These are phyloP conservation scores for Leptodirus hochenwartii DNA, from an alignment of 2,888 invertebrate genomes.

Conservation along the genomic window DNA sequence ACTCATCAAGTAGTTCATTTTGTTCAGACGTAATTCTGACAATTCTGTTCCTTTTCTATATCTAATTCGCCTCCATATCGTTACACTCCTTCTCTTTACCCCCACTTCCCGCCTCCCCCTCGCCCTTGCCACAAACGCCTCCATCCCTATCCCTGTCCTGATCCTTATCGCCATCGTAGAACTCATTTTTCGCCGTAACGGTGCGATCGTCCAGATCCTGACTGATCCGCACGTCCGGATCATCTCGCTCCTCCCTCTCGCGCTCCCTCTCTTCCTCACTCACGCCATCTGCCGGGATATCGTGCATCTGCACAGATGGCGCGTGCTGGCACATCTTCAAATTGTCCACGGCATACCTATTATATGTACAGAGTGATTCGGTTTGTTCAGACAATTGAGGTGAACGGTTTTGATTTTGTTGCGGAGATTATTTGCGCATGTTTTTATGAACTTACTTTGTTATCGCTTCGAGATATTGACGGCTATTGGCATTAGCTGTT, in stretches of 20 bases:
- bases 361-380: too few relatives aligned
- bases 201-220: conserved; percentile 65
- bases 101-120: too few relatives aligned
- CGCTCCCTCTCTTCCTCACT: conserved; percentile 50
- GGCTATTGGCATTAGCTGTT: conserved; percentile 86
- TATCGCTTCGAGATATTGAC: conserved; percentile 87
- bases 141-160: conserved; percentile 66
- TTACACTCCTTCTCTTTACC: too few relatives aligned
- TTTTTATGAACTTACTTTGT: conserved; percentile 31
- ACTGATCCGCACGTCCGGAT: conserved; percentile 57
- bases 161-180: conserved; percentile 79
- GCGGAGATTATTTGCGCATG: too few relatives aligned
- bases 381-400: too few relatives aligned
- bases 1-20: too few relatives aligned
- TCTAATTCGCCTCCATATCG: too few relatives aligned
- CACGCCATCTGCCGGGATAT: conserved; percentile 72
- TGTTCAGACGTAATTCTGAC: too few relatives aligned
- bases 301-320: conserved; percentile 95
- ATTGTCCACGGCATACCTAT: conserved; percentile 72
- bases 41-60: too few relatives aligned
- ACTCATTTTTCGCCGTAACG: conserved; percentile 73
- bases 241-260: conserved; percentile 42
- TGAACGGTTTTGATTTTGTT: too few relatives aligned
- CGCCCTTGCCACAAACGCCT: too few relatives aligned
- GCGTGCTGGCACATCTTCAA: conserved; percentile 84